Conservation (phyloP, 2,888 invertebrate genomes). For the Carcina quercana region DNA sequence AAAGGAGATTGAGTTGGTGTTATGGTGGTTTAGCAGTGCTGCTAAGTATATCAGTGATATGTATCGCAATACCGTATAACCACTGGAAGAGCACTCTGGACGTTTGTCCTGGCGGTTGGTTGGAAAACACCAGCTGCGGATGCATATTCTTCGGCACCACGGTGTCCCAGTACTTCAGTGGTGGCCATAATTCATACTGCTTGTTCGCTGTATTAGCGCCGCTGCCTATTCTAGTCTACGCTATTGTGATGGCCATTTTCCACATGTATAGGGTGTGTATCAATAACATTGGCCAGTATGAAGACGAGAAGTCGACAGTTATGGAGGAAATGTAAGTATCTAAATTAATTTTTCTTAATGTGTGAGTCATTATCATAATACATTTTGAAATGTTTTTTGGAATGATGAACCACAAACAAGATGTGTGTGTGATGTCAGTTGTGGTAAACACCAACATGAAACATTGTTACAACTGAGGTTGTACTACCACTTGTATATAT, state of each 20-base stretch:
- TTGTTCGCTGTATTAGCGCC: slow-evolving; percentile 81
- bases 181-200: slow-evolving; percentile 78
- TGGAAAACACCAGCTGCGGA: slow-evolving; percentile 78
- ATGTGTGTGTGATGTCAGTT: too few relatives aligned
- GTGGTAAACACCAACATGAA: too few relatives aligned
- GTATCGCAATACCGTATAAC: slow-evolving; percentile 77
- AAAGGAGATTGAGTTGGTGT: slow-evolving; percentile 49
- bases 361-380: too few relatives aligned
- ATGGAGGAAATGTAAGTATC: slow-evolving; percentile 69
- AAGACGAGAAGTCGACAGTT: slow-evolving; percentile 56
- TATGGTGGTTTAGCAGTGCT: slow-evolving; percentile 45
- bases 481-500: too few relatives aligned
- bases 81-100: slow-evolving; percentile 81
- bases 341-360: too few relatives aligned
- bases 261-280: slow-evolving; percentile 82
- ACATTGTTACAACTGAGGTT: too few relatives aligned
- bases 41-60: slow-evolving; percentile 52
- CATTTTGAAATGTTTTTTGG: too few relatives aligned
- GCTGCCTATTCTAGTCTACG: slow-evolving; percentile 76
- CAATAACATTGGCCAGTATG: slow-evolving; percentile 70
- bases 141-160: slow-evolving; percentile 79
- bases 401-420: too few relatives aligned
- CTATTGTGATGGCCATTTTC: slow-evolving; percentile 77
- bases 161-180: slow-evolving; percentile 76
- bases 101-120: slow-evolving; percentile 72